Percentiles rank a stretch among this genome's conserved stretches.
phyloP scores from a whole-genome alignment of 2,797 vertebrate genomes.

The Brachymystax lenok region DNA sequence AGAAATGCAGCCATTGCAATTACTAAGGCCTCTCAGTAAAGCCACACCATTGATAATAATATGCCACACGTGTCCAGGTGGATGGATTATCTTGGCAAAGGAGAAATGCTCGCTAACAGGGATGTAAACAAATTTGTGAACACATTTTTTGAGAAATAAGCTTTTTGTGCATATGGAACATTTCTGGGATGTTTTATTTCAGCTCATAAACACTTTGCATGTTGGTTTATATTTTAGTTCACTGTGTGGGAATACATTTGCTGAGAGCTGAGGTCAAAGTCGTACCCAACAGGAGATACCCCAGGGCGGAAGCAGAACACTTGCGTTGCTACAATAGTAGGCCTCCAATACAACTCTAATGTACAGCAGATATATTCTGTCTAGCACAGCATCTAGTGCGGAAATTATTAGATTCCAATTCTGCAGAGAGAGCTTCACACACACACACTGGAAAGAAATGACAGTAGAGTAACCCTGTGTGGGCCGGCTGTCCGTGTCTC shows the following conservation, averaged over 20 bases:
- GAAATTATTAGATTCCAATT: constrained; percentile 1
- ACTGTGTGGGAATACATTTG: not conserved
- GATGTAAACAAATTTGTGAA: too few relatives aligned
- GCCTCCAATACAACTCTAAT: not conserved
- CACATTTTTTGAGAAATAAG: too few relatives aligned
- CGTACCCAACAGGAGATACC: not conserved
- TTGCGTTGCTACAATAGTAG: not conserved
- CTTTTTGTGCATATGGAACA: too few relatives aligned
- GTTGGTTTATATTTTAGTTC: too few relatives aligned
- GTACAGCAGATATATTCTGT: not conserved
- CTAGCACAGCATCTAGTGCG: not conserved
- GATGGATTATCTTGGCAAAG: too few relatives aligned
- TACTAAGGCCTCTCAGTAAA: not conserved
- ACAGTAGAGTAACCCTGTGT: constrained; percentile 4
- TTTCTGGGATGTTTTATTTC: too few relatives aligned
- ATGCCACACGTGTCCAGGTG: too few relatives aligned
- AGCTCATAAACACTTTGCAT: too few relatives aligned
- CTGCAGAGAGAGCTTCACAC: not conserved
- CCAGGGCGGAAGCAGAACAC: not conserved
- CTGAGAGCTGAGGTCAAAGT: not conserved
- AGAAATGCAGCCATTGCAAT: not conserved
- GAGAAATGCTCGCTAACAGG: too few relatives aligned
- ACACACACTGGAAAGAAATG: not conserved
- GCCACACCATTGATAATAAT: not conserved
- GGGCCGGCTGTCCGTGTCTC: not conserved